phyloP scores from a whole-genome alignment of 2,113 vertebrate species.

The Syngnathoides biaculeatus region DNA sequence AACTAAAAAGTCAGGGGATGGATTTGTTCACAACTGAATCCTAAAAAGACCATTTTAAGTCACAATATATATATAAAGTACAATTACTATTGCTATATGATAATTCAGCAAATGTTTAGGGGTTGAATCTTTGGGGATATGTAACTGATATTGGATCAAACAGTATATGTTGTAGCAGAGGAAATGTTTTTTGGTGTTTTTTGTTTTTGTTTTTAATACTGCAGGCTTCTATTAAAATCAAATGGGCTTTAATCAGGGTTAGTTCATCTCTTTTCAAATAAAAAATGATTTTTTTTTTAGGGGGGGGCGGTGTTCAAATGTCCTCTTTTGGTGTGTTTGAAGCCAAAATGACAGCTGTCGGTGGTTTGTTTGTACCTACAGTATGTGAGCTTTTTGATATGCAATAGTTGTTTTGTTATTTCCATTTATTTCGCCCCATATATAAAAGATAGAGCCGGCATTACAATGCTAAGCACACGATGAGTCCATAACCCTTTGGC shows the following conservation, averaged over 20 bases:
- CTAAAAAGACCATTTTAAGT: too few relatives aligned
- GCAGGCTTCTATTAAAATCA: not conserved
- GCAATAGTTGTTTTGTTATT: not conserved
- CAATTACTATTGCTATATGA: too few relatives aligned
- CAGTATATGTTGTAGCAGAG: too few relatives aligned
- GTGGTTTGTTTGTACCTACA: not conserved
- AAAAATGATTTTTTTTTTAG: conserved; percentile 2
- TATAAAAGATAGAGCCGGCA: conserved; percentile 13
- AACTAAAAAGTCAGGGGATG: not conserved
- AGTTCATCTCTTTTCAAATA: conserved; percentile 6
- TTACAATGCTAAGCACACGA: conserved; percentile 24
- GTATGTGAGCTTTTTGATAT: conserved; percentile 5
- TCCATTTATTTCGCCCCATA: not conserved
- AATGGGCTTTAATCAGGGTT: not conserved
- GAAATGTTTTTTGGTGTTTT: too few relatives aligned
- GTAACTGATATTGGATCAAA: too few relatives aligned
- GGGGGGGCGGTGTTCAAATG: not conserved
- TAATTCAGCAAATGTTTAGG: too few relatives aligned
- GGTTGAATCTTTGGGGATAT: too few relatives aligned
- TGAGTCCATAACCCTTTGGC: conserved; percentile 42
- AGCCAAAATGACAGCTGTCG: not conserved
- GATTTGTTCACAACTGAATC: not conserved
- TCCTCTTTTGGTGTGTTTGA: conserved; percentile 3
- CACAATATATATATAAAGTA: too few relatives aligned
- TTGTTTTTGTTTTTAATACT: too few relatives aligned